Conservation (phyloP, 2,797 vertebrate species). For the Naso thynnoides region DNA sequence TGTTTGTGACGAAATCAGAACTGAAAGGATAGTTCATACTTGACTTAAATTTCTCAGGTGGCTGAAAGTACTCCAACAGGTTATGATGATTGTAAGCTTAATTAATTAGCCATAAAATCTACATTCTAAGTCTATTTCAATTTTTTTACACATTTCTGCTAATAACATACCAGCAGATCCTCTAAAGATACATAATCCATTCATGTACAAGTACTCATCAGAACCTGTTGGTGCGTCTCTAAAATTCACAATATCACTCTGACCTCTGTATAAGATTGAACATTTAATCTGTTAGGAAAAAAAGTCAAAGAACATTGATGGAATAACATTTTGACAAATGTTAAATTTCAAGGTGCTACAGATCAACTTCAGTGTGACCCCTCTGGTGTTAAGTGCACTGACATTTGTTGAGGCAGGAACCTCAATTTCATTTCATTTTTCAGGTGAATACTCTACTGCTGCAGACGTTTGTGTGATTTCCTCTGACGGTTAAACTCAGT, state of each 20-base stretch:
- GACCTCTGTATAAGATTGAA: background rate
- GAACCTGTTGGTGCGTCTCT: background rate
- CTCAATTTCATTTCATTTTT: constrained; percentile 7
- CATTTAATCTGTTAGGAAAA: background rate
- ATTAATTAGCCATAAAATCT: too few relatives aligned
- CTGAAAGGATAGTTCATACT: too few relatives aligned
- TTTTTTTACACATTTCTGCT: too few relatives aligned
- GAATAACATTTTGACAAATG: background rate
- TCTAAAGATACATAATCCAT: too few relatives aligned
- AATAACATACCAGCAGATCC: too few relatives aligned
- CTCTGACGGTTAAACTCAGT: constrained; percentile 22
- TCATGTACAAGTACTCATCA: too few relatives aligned
- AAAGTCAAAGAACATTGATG: background rate
- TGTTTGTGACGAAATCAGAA: too few relatives aligned
- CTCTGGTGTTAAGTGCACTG: background rate
- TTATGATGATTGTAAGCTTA: too few relatives aligned
- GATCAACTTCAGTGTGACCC: constrained; percentile 2
- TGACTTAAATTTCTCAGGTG: too few relatives aligned
- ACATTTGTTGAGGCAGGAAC: constrained; percentile 7
- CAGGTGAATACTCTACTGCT: constrained; percentile 21
- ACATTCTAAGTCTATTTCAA: too few relatives aligned
- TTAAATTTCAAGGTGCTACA: background rate
- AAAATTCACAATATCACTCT: background rate
- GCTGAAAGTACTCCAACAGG: too few relatives aligned
- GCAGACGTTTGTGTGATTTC: constrained; percentile 32